Percentiles rank a stretch among this genome's conserved stretches.
These are phyloP conservation scores for Streptopelia turtur DNA, from an alignment of 2,797 vertebrate species.

Conservation along the genomic window DNA sequence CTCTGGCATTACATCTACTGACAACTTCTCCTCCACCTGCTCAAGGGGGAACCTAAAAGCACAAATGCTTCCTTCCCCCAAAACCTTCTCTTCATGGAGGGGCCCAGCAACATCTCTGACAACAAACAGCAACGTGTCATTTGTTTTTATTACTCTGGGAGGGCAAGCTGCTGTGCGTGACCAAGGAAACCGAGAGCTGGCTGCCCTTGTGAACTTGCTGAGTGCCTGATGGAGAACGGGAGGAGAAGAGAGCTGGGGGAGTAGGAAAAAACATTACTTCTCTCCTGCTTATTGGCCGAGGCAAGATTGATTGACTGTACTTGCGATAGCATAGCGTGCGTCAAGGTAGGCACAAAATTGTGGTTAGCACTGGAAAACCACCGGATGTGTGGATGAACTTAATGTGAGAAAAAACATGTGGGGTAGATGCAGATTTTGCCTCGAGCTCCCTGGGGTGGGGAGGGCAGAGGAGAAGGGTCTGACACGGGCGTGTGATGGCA, in stretches of 20 bases:
- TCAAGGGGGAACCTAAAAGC: neutral
- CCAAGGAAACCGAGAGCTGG: constrained; percentile 67
- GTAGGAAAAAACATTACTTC: constrained; percentile 55
- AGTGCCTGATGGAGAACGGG: constrained; percentile 56
- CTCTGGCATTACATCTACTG: neutral
- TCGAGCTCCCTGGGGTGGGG: neutral
- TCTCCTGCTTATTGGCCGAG: constrained; percentile 49
- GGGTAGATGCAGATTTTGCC: neutral
- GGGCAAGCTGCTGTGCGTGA: constrained; percentile 70
- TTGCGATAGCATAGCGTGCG: neutral
- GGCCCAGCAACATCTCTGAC: neutral
- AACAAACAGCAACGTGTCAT: constrained; percentile 62
- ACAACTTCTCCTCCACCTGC: constrained; percentile 4
- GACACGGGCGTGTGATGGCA: fast-evolving
- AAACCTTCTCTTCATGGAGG: neutral
- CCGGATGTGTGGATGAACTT: neutral
- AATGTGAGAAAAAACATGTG: neutral
- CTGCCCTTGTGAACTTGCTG: constrained; percentile 71
- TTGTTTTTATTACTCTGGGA: constrained; percentile 72
- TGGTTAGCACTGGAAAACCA: constrained; percentile 23
- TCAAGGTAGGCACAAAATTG: constrained; percentile 49
- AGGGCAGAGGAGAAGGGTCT: neutral
- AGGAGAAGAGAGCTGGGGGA: constrained; percentile 64
- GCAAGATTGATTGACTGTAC: constrained; percentile 53
- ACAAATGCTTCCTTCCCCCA: neutral